A percentile compares a stretch with the other conserved stretches of the same genome.
Evolutionary conservation across 2,888 invertebrate genomes (phyloP).

Genomic region (Parnassius mnemosyne): DNA sequence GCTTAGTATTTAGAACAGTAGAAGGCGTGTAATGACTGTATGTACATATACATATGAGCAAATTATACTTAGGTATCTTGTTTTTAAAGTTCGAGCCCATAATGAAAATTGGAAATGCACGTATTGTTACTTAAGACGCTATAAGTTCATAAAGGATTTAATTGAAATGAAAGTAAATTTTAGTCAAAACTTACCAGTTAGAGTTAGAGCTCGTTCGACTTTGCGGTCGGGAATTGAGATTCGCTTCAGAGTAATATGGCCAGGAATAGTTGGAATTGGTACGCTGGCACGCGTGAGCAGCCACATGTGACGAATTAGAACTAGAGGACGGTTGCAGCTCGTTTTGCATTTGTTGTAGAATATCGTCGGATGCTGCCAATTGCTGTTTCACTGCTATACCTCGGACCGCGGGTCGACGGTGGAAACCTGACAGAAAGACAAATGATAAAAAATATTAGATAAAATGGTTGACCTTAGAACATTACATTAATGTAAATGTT

Average conservation of each 20-base stretch:
- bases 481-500: too few species aligned
- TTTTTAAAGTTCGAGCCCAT: too few species aligned
- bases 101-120: too few species aligned
- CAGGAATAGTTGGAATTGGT: slow-evolving; percentile 77
- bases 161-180: not conserved
- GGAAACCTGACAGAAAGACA: slow-evolving; percentile 77
- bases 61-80: too few species aligned
- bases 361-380: slow-evolving; percentile 89
- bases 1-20: too few species aligned
- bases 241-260: slow-evolving; percentile 84
- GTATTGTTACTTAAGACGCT: too few species aligned
- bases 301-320: slow-evolving; percentile 44
- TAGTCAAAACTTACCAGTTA: slow-evolving; percentile 52
- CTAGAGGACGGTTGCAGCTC: slow-evolving; percentile 76
- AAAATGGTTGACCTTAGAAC: too few species aligned
- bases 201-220: slow-evolving; percentile 64
- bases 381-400: slow-evolving; percentile 90
- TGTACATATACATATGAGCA: too few species aligned
- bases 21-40: too few species aligned
- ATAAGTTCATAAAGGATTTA: too few species aligned
- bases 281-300: slow-evolving; percentile 63
- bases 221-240: slow-evolving; percentile 69
- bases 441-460: too few species aligned
- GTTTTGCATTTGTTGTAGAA: slow-evolving; percentile 89
- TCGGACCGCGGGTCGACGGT: slow-evolving; percentile 92